These are phyloP conservation scores for Cyaniris semiargus DNA, from an alignment of 2,888 invertebrate species.

Conservation along the genomic window DNA sequence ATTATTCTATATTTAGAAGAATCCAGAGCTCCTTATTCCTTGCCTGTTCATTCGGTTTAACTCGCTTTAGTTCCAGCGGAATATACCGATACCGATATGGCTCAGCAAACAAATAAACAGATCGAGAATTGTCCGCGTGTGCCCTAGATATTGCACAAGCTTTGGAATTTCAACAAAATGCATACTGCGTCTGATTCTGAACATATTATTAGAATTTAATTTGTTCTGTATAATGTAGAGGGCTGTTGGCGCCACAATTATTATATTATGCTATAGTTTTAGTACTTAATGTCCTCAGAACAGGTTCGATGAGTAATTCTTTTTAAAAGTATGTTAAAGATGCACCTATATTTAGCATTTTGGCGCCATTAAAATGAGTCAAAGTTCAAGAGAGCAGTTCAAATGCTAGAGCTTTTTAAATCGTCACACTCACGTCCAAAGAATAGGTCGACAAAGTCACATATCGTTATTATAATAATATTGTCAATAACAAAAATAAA, in stretches of 20 bases:
- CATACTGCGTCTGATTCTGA: slow-evolving; percentile 11
- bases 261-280: too few relatives aligned
- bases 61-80: background rate
- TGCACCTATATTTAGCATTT: too few relatives aligned
- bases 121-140: slow-evolving; percentile 19
- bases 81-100: slow-evolving; percentile 17
- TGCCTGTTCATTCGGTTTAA: background rate
- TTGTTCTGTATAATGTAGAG: background rate
- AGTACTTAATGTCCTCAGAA: too few relatives aligned
- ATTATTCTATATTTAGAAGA: slow-evolving; percentile 1
- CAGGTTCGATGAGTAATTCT: too few relatives aligned
- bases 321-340: too few relatives aligned
- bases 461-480: too few relatives aligned
- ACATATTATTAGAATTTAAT: slow-evolving; percentile 17
- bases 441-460: too few relatives aligned
- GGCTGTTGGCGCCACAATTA: background rate
- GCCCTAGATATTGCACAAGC: slow-evolving; percentile 13
- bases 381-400: too few relatives aligned
- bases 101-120: slow-evolving; percentile 16
- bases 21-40: background rate
- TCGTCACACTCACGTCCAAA: too few relatives aligned
- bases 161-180: slow-evolving; percentile 17
- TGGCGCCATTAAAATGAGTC: too few relatives aligned
- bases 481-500: background rate
- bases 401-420: too few relatives aligned